These are phyloP conservation scores for Erythrolamprus reginae DNA, from an alignment of 2,113 vertebrate species.

Conservation along the genomic window DNA sequence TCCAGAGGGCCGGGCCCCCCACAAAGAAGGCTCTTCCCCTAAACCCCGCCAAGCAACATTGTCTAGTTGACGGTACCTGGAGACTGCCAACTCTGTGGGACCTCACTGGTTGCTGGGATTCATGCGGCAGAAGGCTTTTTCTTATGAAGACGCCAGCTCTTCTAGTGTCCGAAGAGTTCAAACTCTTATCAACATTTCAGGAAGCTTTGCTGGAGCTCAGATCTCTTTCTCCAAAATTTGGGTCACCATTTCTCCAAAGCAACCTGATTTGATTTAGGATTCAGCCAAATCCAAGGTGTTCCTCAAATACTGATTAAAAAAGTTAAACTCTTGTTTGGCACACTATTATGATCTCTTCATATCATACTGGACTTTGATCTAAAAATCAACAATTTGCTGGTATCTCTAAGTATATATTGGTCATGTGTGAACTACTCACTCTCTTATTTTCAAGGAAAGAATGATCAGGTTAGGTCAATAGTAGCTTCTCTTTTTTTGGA, in stretches of 20 bases:
- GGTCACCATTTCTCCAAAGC: background rate
- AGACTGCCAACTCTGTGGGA: no score
- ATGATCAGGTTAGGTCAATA: background rate
- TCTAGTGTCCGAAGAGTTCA: background rate
- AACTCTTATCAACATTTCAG: background rate
- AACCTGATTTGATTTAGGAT: background rate
- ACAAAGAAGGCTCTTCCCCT: no score
- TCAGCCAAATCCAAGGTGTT: background rate
- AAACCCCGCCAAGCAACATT: no score
- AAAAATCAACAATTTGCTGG: constrained; percentile 2
- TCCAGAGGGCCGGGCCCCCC: no score
- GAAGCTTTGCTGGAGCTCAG: background rate
- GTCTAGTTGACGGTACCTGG: no score
- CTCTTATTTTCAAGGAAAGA: constrained; percentile 4
- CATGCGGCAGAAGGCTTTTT: no score
- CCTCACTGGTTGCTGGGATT: no score
- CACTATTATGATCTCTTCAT: constrained; percentile 50
- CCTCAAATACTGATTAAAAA: constrained; percentile 6
- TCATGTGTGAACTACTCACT: background rate
- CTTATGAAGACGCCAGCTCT: background rate
- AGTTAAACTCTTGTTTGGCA: constrained; percentile 43
- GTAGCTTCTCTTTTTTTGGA: background rate
- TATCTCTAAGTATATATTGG: constrained; percentile 1
- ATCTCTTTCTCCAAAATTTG: background rate
- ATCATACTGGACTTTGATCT: background rate